Evolutionary conservation across 2,797 vertebrate species (phyloP), one percentile per base, ranked within the genome.

Genomic region (Pseudochaenichthys georgianus): DNA sequence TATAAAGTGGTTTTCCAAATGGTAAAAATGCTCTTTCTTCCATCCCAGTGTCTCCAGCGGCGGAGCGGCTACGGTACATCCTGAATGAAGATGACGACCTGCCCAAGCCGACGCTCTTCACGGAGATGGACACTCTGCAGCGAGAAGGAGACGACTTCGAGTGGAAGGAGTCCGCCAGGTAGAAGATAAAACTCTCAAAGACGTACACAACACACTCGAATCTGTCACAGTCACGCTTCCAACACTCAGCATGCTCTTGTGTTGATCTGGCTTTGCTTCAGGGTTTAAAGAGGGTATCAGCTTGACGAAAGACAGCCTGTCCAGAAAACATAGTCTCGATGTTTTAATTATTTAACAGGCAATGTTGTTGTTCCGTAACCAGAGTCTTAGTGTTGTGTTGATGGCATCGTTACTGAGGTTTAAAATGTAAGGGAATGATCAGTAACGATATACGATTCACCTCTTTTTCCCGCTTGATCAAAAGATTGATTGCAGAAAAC

Each of bases 121-220:
- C 98, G 0, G 97, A 99, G 91, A 99, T 99, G 97, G 98, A 99
- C 94, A 98, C 97, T 0, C 90, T 99, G 42, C 97, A 99, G 88
- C 95, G 94, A 0, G 97, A 98, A 0, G 97, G 97, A 0, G 97
- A 97, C 0, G 97, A 98, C 77, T 94, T 98, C 92, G 98, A 99
- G 83, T 99, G 98, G 98, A 99, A 96, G 81, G 98, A 99, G 77
- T 97, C 97, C 0, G 97, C 98, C 91, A 97, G 97, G 97, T 98
- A 68, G 88, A 64, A 19, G 55, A 75, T n/a, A 15, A 45, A 9
- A 70, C 73, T 15, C 58, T 51, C 62, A 64, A 31, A 34, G 38
- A 73, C 13, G 41, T 47, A 23, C 48, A 61, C 55, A 43, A 23
- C 48, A 61, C 55, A 43, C 48, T 54, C 23, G 38, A 1, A 70